phyloP scores from a whole-genome alignment of 35 echinoderm and acorn worm species.

The Stichopus chloronotus region DNA sequence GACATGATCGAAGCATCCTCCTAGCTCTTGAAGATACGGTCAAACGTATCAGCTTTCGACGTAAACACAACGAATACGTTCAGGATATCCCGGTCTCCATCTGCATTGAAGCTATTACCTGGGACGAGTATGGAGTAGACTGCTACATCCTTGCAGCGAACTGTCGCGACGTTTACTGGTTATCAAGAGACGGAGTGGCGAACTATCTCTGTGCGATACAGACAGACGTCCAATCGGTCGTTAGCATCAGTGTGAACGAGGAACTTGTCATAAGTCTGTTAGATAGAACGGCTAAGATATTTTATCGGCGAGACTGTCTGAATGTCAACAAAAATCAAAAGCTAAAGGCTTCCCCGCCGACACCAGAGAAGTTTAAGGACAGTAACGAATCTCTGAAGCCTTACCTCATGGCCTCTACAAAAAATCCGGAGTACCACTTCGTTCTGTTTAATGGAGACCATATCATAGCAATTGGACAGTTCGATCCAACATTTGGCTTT shows the following conservation, averaged over 20 bases:
- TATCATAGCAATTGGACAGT: conserved; percentile 4
- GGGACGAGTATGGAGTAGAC: conserved; percentile 48
- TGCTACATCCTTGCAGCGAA: conserved; percentile 26
- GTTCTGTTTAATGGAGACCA: background rate
- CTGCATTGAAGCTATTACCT: conserved; percentile 21
- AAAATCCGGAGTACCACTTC: background rate
- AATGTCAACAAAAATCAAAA: background rate
- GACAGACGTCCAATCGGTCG: background rate
- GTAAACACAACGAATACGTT: background rate
- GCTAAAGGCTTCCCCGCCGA: background rate
- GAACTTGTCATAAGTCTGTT: background rate
- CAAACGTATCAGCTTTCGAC: conserved; percentile 42
- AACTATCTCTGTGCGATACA: conserved; percentile 22
- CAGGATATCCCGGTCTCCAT: background rate
- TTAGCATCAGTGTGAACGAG: background rate
- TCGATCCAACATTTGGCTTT: background rate
- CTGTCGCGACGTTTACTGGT: conserved; percentile 31
- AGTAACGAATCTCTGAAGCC: background rate
- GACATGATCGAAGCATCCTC: conserved; percentile 34
- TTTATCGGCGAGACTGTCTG: background rate
- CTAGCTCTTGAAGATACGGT: conserved; percentile 13
- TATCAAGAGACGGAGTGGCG: conserved; percentile 17
- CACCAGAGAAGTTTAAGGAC: background rate
- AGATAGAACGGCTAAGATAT: background rate
- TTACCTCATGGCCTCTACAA: background rate